Conservation (phyloP, 2,888 invertebrate species). For the Scaptomyza parva region DNA sequence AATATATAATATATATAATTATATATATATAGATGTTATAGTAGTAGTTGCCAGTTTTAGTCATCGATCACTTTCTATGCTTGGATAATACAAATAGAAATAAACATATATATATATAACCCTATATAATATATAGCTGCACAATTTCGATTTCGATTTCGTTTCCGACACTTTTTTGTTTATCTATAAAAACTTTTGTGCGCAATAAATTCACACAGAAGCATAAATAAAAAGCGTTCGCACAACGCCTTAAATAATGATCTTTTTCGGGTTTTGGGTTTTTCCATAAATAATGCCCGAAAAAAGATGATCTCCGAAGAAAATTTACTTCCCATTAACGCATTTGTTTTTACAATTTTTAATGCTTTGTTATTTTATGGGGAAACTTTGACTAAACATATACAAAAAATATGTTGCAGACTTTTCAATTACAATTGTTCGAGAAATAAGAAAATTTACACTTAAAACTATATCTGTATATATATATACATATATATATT, state of each 20-base stretch:
- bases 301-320: conserved; percentile 33
- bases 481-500: conserved; percentile 22
- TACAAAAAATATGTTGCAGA: conserved; percentile 42
- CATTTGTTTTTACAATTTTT: too few relatives aligned
- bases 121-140: too few relatives aligned
- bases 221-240: conserved; percentile 14
- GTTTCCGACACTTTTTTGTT: too few relatives aligned
- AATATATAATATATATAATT: too few relatives aligned
- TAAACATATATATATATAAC: too few relatives aligned
- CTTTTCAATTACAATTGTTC: conserved; percentile 58
- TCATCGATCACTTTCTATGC: too few relatives aligned
- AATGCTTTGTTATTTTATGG: conserved; percentile 6
- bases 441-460: conserved; percentile 15
- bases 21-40: too few relatives aligned
- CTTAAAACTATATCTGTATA: conserved; percentile 24
- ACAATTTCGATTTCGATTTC: too few relatives aligned
- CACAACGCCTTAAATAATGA: conserved; percentile 43
- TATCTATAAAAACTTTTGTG: conserved; percentile 65
- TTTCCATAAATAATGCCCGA: conserved; percentile 49
- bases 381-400: conserved; percentile 34
- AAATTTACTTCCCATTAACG: conserved; percentile 24
- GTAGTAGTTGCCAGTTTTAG: too few relatives aligned
- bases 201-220: conserved; percentile 45
- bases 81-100: too few relatives aligned
- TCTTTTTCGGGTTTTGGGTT: conserved; percentile 39